phyloP scores from a whole-genome alignment of 2,113 vertebrate species.

The Crotophaga sulcirostris region DNA sequence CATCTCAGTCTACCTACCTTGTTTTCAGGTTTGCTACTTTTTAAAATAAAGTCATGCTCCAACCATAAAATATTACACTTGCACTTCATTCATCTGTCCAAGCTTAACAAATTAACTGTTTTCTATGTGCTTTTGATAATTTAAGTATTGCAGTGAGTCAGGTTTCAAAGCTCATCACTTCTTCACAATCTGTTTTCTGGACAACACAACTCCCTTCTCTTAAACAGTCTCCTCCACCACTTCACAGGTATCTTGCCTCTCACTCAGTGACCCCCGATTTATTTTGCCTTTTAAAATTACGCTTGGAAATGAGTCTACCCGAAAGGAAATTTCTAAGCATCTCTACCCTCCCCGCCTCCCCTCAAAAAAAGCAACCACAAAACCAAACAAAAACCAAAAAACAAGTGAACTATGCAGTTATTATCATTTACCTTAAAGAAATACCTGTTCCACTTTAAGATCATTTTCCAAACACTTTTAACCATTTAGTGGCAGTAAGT shows the following conservation, averaged over 20 bases:
- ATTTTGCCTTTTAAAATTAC: background rate
- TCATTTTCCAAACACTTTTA: background rate
- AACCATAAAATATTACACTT: background rate
- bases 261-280: background rate
- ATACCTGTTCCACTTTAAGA: background rate
- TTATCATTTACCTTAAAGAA: background rate
- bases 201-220: background rate
- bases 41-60: background rate
- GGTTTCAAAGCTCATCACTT: background rate
- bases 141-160: background rate
- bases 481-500: background rate
- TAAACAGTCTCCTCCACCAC: background rate
- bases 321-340: background rate
- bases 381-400: too few relatives aligned
- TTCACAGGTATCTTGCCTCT: background rate
- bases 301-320: background rate
- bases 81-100: background rate
- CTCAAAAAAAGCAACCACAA: background rate
- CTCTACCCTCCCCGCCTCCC: too few relatives aligned
- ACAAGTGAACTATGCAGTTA: background rate
- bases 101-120: background rate
- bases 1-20: background rate
- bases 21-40: background rate
- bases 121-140: background rate
- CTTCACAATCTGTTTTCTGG: background rate